Conservation (phyloP, 64 coral and sea anemone species). For the Hydrozoanthus tunicans region DNA sequence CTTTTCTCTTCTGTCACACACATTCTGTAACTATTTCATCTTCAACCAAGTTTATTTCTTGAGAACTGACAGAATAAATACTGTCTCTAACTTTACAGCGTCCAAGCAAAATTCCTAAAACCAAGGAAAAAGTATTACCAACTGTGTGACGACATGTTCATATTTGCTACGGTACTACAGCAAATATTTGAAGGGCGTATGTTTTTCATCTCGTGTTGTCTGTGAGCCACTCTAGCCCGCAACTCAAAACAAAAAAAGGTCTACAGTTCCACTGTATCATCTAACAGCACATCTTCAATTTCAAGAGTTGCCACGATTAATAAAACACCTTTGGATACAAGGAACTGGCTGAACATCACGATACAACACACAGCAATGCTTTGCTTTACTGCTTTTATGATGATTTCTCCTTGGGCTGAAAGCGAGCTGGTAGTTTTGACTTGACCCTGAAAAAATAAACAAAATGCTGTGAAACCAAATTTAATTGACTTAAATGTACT, state of each 20-base stretch:
- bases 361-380: not conserved
- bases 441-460: slow-evolving; percentile 46
- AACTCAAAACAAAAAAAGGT: slow-evolving; percentile 14
- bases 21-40: not conserved
- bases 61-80: slow-evolving; percentile 1
- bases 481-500: too few species aligned
- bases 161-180: not conserved
- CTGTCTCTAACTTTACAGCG: slow-evolving; percentile 9
- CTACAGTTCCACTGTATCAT: not conserved
- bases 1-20: not conserved
- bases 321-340: not conserved
- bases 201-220: not conserved
- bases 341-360: not conserved
- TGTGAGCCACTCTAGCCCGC: not conserved
- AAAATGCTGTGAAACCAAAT: not conserved
- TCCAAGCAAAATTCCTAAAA: not conserved
- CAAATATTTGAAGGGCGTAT: not conserved
- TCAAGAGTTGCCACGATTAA: not conserved
- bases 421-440: slow-evolving; percentile 80
- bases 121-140: not conserved
- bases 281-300: not conserved
- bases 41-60: not conserved
- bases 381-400: slow-evolving; percentile 17
- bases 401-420: slow-evolving; percentile 73
- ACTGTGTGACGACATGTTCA: not conserved